Base-by-base conservation (phyloP, 2,888 invertebrate genomes). In the Smittia sp. region DNA sequence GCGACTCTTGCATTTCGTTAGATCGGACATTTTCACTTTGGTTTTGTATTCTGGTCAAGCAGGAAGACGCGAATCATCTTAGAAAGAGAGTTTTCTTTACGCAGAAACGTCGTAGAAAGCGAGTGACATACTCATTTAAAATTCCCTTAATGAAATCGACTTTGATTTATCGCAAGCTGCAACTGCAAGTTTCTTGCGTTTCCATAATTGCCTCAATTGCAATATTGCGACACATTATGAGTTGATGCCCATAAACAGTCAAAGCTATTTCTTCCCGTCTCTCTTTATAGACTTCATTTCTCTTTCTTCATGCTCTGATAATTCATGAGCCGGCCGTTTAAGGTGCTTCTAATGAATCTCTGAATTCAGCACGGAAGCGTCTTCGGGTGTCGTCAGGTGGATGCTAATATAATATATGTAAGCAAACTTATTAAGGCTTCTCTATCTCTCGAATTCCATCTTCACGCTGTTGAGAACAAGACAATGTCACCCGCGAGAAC, bases 91-190 rank as follows among this genome's bases (percentile, higher is more conserved):
- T 46, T 46, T 46, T 46, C 15, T 58, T 58, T 58, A n/a, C 18
- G 58, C 58, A 22, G 20, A 58, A 58, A 2, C 18, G 9, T 11
- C 46, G 15, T 46, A 46, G 58, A 58, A 58, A 58, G 58, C 58
- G 22, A 58, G 58, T 58, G 58, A 58, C 58, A 46, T 15, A 46
- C 46, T 46, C 46, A 46, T 46, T 46, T 46, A 11, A 46, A 46
- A 68, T 69, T 54, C 69, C 69, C 54, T 69, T 69, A 69, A 69
- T 54, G 27, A 54, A 69, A 69, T 11, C 67, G 22, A 67, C 41
- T 39, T 67, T 69, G 69, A 69, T 69, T 54, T 69, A 69, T 69
- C 69, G 27, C 54, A 69, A 69, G 27, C 52, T 69, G 25, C 41
- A 52, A 20, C n/a, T 46, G 46, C 69, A 22, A 20, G n/a, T 69